Base-by-base conservation (phyloP, 2,888 invertebrate species). In the Dascillus cervinus region DNA sequence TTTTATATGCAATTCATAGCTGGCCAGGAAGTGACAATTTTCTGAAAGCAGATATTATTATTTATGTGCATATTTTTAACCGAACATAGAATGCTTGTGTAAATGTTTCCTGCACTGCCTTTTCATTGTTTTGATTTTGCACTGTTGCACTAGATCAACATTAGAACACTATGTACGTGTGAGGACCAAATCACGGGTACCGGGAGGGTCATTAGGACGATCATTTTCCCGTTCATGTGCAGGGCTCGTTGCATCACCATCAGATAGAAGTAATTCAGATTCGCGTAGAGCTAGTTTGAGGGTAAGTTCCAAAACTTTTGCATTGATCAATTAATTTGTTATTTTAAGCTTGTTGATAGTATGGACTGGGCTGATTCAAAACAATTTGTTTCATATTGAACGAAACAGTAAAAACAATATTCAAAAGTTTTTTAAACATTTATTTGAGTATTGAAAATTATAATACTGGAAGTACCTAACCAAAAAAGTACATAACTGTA, bases 181-280 rank as follows among this genome's bases (percentile, higher is more conserved):
- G 67, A 73, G 74, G 59, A 71, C 75, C 52, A 77, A 75, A 66
- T 73, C 75, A 55, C 70, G 76, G 39, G 72, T 73, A 42, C 73
- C 75, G 59, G 75, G 76, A 56, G 72, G 77, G 44, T 75, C 77
- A 64, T 66, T 78, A 58, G 77, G 77, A 47, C 66, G 77, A 50
- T 75, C 75, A 27, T 77, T 77, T 57, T 77, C 77, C 38, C 70
- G 76, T 51, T 76, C 76, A 22, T 75, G 76, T 34, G 75, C 75
- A 13, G 75, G 74, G 39, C 72, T 75, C 13, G 63, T 73, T 33
- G 58, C 54, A 11, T 45, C 49, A 9, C 43, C 46, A 13, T 33
- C 44, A 41, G 69, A 70, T 9, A 31, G 42, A 23, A 34, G 32
- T 31, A 70, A 70, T 26, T 39, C 41, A 19, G 73, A 73, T 44